Percentiles rank a stretch among this genome's conserved stretches.
Conservation (phyloP, 2,888 invertebrate species). For the Tetropium fuscum region DNA sequence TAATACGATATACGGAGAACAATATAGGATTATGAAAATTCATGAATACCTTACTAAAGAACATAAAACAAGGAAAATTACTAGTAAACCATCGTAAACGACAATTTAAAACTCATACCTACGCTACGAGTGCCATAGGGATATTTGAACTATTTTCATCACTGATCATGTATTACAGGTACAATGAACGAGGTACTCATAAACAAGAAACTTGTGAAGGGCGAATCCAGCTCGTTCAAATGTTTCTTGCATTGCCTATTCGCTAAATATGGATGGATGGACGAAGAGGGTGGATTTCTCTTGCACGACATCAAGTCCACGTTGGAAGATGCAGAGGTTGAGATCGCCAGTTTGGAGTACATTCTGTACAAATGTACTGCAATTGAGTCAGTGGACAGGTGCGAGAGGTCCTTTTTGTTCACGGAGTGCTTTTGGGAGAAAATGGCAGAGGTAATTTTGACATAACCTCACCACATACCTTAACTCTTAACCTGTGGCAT, state of each 20-base stretch:
- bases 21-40: too few relatives aligned
- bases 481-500: too few relatives aligned
- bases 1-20: too few relatives aligned
- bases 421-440: constrained; percentile 63
- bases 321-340: constrained; percentile 57
- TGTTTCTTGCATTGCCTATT: constrained; percentile 64
- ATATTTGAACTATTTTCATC: too few relatives aligned
- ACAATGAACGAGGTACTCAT: constrained; percentile 62
- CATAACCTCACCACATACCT: too few relatives aligned
- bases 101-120: too few relatives aligned
- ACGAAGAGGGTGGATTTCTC: constrained; percentile 62
- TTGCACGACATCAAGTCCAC: constrained; percentile 58
- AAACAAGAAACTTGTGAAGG: constrained; percentile 54
- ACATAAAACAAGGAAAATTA: too few relatives aligned
- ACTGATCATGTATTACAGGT: too few relatives aligned
- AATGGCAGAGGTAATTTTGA: constrained; percentile 53
- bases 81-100: too few relatives aligned
- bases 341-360: constrained; percentile 55
- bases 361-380: constrained; percentile 62
- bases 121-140: too few relatives aligned
- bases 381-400: constrained; percentile 57
- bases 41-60: too few relatives aligned
- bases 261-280: constrained; percentile 64
- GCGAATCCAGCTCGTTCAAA: constrained; percentile 57
- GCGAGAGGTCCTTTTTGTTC: constrained; percentile 60